Evolutionary conservation across 2,888 invertebrate genomes (phyloP).

Genomic region (Chrysopilus asiliformis): DNA sequence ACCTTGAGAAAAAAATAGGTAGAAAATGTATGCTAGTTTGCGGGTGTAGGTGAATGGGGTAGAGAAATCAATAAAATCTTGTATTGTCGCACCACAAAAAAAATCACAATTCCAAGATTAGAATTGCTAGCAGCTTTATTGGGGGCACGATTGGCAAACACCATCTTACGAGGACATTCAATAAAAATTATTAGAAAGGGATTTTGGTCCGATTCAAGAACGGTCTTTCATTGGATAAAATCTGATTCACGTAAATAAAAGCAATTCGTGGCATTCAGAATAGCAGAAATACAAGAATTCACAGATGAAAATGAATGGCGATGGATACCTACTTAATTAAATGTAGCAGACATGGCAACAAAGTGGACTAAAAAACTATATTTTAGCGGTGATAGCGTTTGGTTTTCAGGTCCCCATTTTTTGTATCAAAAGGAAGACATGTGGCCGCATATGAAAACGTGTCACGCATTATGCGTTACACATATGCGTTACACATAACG

Average conservation of each 20-base stretch:
- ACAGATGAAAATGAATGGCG: no score
- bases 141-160: constrained; percentile 1
- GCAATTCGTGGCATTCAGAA: constrained; percentile 10
- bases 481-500: no score
- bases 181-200: not conserved
- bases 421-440: no score
- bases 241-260: constrained; percentile 10
- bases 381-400: not conserved
- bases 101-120: constrained; percentile 7
- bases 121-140: constrained; percentile 6
- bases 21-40: no score
- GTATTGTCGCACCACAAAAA: constrained; percentile 9
- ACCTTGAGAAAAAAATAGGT: no score
- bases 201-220: not conserved
- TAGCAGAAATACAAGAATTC: constrained; percentile 10
- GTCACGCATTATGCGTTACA: no score
- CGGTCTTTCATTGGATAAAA: constrained; percentile 7
- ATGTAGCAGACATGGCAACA: no score
- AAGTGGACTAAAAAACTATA: no score
- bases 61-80: no score
- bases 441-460: no score
- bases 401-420: no score
- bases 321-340: constrained; percentile 11
- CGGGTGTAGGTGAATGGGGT: no score
- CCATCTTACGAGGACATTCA: not conserved